Conservation (phyloP, 2,113 vertebrate genomes). For the Vulpes vulpes region DNA sequence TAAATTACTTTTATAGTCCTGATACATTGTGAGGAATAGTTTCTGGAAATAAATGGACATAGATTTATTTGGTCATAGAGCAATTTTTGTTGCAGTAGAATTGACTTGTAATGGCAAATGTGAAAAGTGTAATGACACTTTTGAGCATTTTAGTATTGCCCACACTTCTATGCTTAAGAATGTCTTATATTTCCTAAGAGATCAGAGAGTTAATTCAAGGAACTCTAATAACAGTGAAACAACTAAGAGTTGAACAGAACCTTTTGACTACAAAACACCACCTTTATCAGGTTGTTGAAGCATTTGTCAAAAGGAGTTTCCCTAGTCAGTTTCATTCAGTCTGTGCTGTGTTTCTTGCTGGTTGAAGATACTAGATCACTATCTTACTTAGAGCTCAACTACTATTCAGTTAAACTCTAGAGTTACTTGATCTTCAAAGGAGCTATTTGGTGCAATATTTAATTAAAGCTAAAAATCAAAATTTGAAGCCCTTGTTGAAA, state of each 20-base stretch:
- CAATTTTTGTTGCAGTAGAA: slow-evolving; percentile 15
- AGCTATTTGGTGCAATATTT: slow-evolving; percentile 60
- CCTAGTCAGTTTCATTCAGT: neutral
- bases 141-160: neutral
- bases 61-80: neutral
- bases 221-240: slow-evolving; percentile 25
- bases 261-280: slow-evolving; percentile 32
- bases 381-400: slow-evolving; percentile 35
- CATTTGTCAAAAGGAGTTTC: slow-evolving; percentile 38
- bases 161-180: neutral
- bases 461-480: slow-evolving; percentile 61
- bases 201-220: neutral
- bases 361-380: slow-evolving; percentile 4
- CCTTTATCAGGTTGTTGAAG: slow-evolving; percentile 46
- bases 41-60: slow-evolving; percentile 38
- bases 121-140: neutral
- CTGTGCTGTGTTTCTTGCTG: slow-evolving; percentile 31
- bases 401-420: slow-evolving; percentile 41
- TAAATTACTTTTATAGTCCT: slow-evolving; percentile 36
- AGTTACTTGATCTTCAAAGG: slow-evolving; percentile 64
- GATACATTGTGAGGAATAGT: neutral
- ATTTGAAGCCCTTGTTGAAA: slow-evolving; percentile 39
- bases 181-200: neutral
- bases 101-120: neutral
- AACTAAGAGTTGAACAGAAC: neutral